Evolutionary conservation across 2,797 vertebrate species (phyloP).

Genomic region (Enoplosus armatus): DNA sequence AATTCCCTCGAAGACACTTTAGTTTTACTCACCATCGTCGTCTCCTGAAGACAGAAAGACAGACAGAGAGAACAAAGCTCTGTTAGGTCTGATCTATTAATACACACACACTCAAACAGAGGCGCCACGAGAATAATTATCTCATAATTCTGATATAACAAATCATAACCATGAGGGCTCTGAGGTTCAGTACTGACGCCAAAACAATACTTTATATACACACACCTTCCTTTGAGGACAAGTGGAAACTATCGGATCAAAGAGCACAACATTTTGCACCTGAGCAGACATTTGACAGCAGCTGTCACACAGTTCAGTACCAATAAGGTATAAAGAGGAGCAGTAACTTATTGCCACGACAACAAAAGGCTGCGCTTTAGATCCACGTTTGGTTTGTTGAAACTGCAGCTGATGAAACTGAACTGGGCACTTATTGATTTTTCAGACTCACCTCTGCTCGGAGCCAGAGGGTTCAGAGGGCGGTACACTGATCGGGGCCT

Average conservation of each 20-base stretch:
- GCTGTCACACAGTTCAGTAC: too few species aligned
- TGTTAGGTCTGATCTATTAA: conserved; percentile 21
- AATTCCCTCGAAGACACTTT: fast-evolving
- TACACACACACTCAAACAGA: too few species aligned
- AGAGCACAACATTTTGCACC: too few species aligned
- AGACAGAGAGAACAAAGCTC: conserved; percentile 13
- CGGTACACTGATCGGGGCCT: conserved; percentile 98
- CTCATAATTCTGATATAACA: too few species aligned
- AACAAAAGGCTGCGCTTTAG: too few species aligned
- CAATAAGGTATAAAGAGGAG: background rate
- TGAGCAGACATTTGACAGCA: too few species aligned
- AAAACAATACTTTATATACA: too few species aligned
- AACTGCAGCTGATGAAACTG: background rate
- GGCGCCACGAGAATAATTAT: too few species aligned
- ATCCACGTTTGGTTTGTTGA: background rate
- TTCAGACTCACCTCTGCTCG: conserved; percentile 86
- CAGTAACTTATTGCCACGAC: background rate
- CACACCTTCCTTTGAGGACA: too few species aligned
- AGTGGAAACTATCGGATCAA: too few species aligned
- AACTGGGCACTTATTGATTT: background rate
- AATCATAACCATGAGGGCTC: too few species aligned
- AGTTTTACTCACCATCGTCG: conserved; percentile 91
- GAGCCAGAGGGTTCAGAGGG: conserved; percentile 94
- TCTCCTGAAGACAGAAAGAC: conserved; percentile 83
- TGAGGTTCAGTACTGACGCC: too few species aligned